phyloP scores from a whole-genome alignment of 2,113 vertebrate species.

The Synodontis membranacea region DNA sequence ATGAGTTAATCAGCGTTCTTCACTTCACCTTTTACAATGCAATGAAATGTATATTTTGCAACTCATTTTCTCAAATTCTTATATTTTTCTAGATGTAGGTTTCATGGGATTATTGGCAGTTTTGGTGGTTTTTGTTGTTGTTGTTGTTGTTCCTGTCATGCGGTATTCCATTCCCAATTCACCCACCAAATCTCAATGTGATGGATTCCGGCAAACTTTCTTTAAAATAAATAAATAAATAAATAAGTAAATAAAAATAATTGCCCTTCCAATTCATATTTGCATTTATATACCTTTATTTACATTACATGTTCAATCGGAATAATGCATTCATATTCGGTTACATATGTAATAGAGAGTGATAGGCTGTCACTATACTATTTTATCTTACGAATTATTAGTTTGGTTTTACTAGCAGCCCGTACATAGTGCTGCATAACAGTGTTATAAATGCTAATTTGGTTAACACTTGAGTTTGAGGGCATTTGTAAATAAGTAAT shows the following conservation, averaged over 20 bases:
- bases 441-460: slow-evolving; percentile 18
- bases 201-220: not conserved
- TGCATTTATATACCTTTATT: not conserved
- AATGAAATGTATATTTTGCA: not conserved
- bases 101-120: no score
- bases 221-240: not conserved
- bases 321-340: not conserved
- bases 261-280: not conserved
- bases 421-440: not conserved
- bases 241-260: not conserved
- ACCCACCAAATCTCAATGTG: not conserved
- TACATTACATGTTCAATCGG: not conserved
- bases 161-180: no score
- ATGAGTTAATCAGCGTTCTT: no score
- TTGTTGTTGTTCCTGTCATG: not conserved
- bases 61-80: not conserved
- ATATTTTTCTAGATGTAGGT: not conserved
- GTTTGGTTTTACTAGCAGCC: not conserved
- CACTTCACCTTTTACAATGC: not conserved
- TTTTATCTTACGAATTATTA: not conserved
- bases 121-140: no score
- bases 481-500: slow-evolving; percentile 26
- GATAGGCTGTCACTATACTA: not conserved
- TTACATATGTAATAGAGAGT: not conserved
- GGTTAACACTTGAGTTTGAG: slow-evolving; percentile 4